Evolutionary conservation across 2,888 invertebrate species (phyloP), one percentile per base, ranked within the genome.

Genomic region (Kryphioiulus occultus): DNA sequence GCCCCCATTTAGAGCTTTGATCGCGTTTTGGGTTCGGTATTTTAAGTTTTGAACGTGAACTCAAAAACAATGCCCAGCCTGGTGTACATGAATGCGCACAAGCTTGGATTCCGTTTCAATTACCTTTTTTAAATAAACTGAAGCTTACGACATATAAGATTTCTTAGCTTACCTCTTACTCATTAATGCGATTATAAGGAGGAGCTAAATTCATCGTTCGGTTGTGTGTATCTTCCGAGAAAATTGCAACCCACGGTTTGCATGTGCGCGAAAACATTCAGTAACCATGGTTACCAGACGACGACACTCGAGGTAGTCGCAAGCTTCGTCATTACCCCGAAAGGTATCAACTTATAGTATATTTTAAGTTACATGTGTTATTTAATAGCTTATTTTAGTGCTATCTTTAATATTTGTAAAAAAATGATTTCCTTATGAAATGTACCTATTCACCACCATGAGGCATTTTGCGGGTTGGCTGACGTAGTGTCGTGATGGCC

Each of bases 401-500:
- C 0, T 30, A 26, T 44, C 15, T 44, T 44, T 30, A 15, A 30
- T 26, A 15, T 15, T 30, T 78, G 3, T 9, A 26, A 15, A 0
- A 9, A 0, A 15, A 5, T 0, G 0, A 26, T 30, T 15, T 26
- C 10, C 30, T 4, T 78, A 30, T 2, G 0, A 26, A 78, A 30
- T 15, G n/a, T 78, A 0, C 0, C 1, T 3, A 30, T 26, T 30
- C 30, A 30, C 26, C 22, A 15, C 15, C 15, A 30, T 26, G 15
- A 15, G 10, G 26, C 12, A 26, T 15, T 78, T 30, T 26, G 26
- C 1, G 2, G n/a, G 5, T 22, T n/a, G 3, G 2, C n/a, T 19
- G 12, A 15, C 39, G 39, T 9, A 32, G 86, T 68, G 86, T 78
- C 59, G 95, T 94, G 95, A 95, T 95, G 95, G 95, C 95, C 95